A percentile compares a stretch with the other conserved stretches of the same genome.
Conservation (phyloP, 2,797 vertebrate species). For the Lacerta viridis region DNA sequence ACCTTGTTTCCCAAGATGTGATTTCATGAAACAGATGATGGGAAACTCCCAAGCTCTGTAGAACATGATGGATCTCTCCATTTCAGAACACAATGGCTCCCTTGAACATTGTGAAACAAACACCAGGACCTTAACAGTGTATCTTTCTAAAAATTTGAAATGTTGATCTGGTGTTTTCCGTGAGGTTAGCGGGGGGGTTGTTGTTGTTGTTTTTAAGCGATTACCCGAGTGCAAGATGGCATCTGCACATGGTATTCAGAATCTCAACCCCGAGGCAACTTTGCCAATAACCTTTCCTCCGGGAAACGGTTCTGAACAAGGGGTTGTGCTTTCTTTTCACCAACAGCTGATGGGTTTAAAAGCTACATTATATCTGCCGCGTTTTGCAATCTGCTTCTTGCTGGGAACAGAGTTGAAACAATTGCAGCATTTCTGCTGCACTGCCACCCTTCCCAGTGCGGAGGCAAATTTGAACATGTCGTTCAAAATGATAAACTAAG, state of each 20-base stretch:
- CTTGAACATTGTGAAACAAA: background rate
- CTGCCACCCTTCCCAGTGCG: background rate
- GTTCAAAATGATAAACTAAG: conserved; percentile 32
- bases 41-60: background rate
- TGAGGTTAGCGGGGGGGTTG: background rate
- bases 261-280: background rate
- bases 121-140: background rate
- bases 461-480: conserved; percentile 12
- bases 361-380: conserved; percentile 35
- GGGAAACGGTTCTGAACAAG: conserved; percentile 13
- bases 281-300: conserved; percentile 52
- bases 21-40: background rate
- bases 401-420: conserved; percentile 59
- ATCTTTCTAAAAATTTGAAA: background rate
- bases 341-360: conserved; percentile 42
- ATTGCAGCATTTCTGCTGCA: conserved; percentile 25
- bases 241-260: background rate
- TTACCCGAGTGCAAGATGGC: background rate
- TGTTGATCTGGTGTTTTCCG: conserved; percentile 2
- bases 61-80: background rate
- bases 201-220: background rate
- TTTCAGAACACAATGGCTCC: background rate
- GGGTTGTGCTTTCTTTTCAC: background rate
- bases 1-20: background rate
- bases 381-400: conserved; percentile 46